Evolutionary conservation across 1,140 invertebrate genomes (phyloP).

Genomic region (Stegodyphus mimosarum): DNA sequence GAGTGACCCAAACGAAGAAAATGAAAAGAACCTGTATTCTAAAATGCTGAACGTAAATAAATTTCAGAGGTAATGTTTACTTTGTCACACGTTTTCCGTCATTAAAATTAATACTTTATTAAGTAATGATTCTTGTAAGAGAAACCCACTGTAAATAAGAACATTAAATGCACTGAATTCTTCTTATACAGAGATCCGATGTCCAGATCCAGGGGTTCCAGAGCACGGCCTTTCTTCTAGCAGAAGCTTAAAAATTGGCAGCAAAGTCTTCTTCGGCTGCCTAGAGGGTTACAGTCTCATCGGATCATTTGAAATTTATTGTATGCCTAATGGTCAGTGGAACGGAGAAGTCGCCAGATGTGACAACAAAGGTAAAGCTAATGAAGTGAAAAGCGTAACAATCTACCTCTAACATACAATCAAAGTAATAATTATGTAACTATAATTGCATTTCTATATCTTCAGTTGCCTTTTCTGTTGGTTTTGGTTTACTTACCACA

Average conservation of each 20-base stretch:
- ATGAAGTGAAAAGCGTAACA: not conserved
- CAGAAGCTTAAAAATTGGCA: slow-evolving; percentile 22
- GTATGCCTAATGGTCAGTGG: slow-evolving; percentile 50
- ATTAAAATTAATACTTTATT: too few species aligned
- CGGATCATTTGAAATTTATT: slow-evolving; percentile 42
- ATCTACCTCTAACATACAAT: too few species aligned
- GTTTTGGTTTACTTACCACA: not conserved
- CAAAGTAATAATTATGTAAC: not conserved
- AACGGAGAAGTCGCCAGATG: slow-evolving; percentile 37
- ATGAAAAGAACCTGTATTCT: too few species aligned
- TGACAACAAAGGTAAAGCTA: slow-evolving; percentile 21
- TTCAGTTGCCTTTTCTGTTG: not conserved
- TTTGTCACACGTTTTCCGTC: too few species aligned
- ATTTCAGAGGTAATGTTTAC: too few species aligned
- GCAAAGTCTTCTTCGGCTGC: slow-evolving; percentile 29
- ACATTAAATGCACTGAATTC: not conserved
- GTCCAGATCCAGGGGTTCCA: slow-evolving; percentile 35
- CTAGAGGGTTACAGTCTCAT: slow-evolving; percentile 26
- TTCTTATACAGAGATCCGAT: slow-evolving; percentile 21
- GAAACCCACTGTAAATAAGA: too few species aligned
- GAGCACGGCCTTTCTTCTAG: slow-evolving; percentile 19
- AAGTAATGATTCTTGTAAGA: too few species aligned
- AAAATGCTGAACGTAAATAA: too few species aligned
- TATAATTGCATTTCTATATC: not conserved
- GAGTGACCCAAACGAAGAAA: too few species aligned